Percentiles rank a stretch among this genome's conserved stretches.
Conservation (phyloP, 1,140 invertebrate genomes). For the Camponotus vicinus region DNA sequence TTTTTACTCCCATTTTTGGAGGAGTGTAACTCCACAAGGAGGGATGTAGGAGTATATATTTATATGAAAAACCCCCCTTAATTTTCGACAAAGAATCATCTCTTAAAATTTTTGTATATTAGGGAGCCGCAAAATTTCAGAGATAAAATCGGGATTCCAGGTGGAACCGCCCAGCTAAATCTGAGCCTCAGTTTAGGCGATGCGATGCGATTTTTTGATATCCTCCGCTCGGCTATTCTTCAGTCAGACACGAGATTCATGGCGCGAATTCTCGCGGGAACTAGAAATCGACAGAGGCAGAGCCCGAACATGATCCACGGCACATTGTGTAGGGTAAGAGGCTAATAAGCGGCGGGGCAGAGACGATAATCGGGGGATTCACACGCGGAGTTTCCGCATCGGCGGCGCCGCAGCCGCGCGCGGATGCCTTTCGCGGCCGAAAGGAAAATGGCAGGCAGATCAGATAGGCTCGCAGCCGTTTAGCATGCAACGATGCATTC, state of each 20-base stretch:
- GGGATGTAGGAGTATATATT: no score
- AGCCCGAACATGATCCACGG: slow-evolving; percentile 31
- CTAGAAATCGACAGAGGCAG: neutral
- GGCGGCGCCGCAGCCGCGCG: slow-evolving; percentile 47
- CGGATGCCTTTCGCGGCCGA: slow-evolving; percentile 76
- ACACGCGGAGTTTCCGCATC: slow-evolving; percentile 73
- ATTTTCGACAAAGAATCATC: no score
- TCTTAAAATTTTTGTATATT: no score
- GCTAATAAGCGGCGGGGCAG: slow-evolving; percentile 69
- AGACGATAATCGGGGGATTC: slow-evolving; percentile 76
- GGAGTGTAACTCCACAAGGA: no score
- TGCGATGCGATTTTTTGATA: neutral
- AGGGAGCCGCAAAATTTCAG: slow-evolving; percentile 78
- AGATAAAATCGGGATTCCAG: slow-evolving; percentile 80
- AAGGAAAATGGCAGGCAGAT: slow-evolving; percentile 81
- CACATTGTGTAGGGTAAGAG: slow-evolving; percentile 38
- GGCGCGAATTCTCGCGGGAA: slow-evolving; percentile 7
- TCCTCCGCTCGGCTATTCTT: neutral
- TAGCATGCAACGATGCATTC: slow-evolving; percentile 85
- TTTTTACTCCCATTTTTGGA: no score
- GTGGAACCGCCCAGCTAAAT: slow-evolving; percentile 10
- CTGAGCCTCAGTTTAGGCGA: slow-evolving; percentile 13
- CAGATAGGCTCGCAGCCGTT: slow-evolving; percentile 81
- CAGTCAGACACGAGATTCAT: slow-evolving; percentile 33
- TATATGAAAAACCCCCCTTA: no score